Conservation (phyloP, 2,888 invertebrate genomes). For the Physocephala rufipes region DNA sequence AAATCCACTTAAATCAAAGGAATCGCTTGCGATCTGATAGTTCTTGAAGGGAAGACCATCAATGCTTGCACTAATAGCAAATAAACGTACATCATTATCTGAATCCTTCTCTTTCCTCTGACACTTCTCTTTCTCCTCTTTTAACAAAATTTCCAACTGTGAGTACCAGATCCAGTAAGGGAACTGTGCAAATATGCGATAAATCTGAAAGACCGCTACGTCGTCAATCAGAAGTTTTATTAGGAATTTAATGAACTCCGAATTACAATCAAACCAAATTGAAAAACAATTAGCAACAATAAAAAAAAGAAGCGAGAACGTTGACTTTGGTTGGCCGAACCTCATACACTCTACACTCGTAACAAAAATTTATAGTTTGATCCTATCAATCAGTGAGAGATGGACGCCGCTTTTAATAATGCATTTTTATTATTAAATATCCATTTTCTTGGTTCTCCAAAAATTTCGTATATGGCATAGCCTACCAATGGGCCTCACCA, state of each 20-base stretch:
- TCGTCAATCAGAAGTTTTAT: not conserved
- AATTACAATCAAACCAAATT: conserved; percentile 19
- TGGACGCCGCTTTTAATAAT: not conserved
- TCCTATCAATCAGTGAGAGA: not conserved
- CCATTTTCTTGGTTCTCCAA: too few relatives aligned
- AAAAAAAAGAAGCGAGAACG: conserved; percentile 6
- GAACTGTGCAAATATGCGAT: too few relatives aligned
- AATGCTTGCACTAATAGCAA: too few relatives aligned
- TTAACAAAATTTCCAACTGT: not conserved
- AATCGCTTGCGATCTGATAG: too few relatives aligned
- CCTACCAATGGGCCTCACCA: too few relatives aligned
- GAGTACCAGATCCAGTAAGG: not conserved
- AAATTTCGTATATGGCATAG: too few relatives aligned
- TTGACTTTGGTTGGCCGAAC: not conserved
- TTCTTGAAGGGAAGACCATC: not conserved
- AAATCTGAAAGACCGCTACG: conserved; percentile 1
- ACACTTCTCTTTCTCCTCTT: not conserved
- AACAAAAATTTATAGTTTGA: too few relatives aligned
- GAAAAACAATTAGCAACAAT: conserved; percentile 26
- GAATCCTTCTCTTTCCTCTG: not conserved
- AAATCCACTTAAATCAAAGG: too few relatives aligned
- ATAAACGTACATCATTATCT: too few relatives aligned
- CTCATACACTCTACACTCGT: not conserved
- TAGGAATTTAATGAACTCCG: not conserved
- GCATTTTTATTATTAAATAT: too few relatives aligned